These are phyloP conservation scores for Archilochus colubris DNA, from an alignment of 2,113 vertebrate species.

Conservation along the genomic window DNA sequence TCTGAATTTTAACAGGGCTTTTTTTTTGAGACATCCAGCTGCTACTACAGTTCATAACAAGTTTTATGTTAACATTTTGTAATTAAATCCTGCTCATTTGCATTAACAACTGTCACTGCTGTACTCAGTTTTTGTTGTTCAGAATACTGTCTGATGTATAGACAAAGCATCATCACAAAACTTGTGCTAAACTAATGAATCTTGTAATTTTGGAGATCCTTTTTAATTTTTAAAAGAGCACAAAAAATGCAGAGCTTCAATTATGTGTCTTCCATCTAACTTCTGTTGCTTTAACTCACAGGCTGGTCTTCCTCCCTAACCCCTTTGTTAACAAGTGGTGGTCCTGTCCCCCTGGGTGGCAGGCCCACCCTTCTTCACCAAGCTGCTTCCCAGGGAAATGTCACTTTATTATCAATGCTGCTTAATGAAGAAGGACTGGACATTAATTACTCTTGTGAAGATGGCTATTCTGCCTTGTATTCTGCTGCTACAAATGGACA, in stretches of 20 bases:
- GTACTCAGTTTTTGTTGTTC: not conserved
- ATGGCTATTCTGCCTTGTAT: conserved; percentile 96
- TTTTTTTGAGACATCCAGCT: not conserved
- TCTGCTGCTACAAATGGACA: conserved; percentile 98
- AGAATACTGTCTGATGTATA: not conserved
- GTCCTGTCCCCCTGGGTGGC: conserved; percentile 99
- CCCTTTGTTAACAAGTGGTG: conserved; percentile 90
- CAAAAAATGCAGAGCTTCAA: conserved; percentile 25
- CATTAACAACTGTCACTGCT: not conserved
- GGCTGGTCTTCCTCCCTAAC: conserved; percentile 99
- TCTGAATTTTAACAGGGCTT: conserved; percentile 1
- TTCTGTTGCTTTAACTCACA: conserved; percentile 85
- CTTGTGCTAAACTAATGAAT: conserved; percentile 55
- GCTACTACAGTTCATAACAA: not conserved
- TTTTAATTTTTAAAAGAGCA: not conserved
- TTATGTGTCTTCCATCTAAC: conserved; percentile 71
- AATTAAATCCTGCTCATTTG: conserved; percentile 32
- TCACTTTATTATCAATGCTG: conserved; percentile 99
- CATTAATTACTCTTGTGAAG: conserved; percentile 85
- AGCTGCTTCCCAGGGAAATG: conserved; percentile 99
- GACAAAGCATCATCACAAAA: conserved; percentile 13
- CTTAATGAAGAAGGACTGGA: conserved; percentile 97
- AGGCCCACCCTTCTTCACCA: conserved; percentile 97
- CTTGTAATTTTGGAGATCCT: conserved; percentile 24
- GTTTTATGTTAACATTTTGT: not conserved